Evolutionary conservation across 2,797 vertebrate species (phyloP), one percentile per base, ranked within the genome.

Genomic region (Ctenochaetus hawaiiensis): DNA sequence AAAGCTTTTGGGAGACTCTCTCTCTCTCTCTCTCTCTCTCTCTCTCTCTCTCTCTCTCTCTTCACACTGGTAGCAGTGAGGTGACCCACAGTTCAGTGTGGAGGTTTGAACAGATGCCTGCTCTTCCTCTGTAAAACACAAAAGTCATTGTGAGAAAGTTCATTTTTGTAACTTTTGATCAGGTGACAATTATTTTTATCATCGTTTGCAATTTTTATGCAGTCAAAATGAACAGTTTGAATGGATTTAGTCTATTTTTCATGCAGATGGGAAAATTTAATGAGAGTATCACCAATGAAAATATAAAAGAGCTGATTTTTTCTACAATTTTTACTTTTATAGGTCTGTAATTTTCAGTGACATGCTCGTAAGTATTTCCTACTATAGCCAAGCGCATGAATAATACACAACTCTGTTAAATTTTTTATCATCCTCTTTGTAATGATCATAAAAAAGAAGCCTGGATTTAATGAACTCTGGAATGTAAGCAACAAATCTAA

Each of bases 401-500:
- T 64, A 78, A 76, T 26, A 80, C 64, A 63, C 66, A 66, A 18
- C 57, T 0, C 59, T 43, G 30, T 63, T 70, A 43, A 9, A 67
- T 71, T 68, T 80, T 67, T 67, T 1, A 80, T 70, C 57, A 51
- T 34, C 23, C 4, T 53, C 76, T 66, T 43, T 52, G 45, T 59
- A 48, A 75, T 37, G 53, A 75, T 65, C 48, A 18, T 47, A 52
- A 71, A 47, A 78, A 52, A 60, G 17, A 68, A 23, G 58, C 41
- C 59, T 60, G 66, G 43, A 51, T 64, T 79, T 65, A 68, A 80
- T 80, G 70, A 83, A 86, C 39, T 74, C 70, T 70, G 22, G 49
- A 61, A 67, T 30, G 13, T 43, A 66, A 74, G 76, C 5, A 61
- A 49, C 59, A 72, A 56, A 64, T 9, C 65, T 4, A 52, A 37